Conservation (phyloP, 2,113 vertebrate species). For the Lonchura striata region DNA sequence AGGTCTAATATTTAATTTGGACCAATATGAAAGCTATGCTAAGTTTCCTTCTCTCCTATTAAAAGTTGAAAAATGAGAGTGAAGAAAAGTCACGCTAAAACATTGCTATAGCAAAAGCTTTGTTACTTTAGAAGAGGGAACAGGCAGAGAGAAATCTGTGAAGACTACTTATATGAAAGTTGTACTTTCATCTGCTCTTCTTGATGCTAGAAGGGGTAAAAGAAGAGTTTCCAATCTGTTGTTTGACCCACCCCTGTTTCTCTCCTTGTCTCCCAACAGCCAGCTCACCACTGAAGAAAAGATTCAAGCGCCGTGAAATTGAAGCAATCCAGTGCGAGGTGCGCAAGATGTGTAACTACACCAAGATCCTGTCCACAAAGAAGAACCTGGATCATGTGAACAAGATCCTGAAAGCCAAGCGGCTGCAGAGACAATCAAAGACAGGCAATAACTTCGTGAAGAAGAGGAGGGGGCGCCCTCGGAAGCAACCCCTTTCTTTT, state of each 20-base stretch:
- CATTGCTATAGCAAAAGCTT: not conserved
- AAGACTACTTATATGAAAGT: not conserved
- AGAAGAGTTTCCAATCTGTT: not conserved
- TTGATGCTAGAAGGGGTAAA: rapidly evolving
- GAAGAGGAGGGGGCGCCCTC: conserved; percentile 88
- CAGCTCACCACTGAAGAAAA: conserved; percentile 79
- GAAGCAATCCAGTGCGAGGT: conserved; percentile 95
- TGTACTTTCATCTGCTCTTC: not conserved
- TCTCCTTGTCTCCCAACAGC: conserved; percentile 62
- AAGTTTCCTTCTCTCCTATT: not conserved
- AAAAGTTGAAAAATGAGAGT: not conserved
- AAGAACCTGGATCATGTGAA: conserved; percentile 98
- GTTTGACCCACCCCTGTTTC: not conserved
- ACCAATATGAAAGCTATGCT: not conserved
- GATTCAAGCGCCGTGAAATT: conserved; percentile 87
- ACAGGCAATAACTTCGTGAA: conserved; percentile 99
- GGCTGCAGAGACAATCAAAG: conserved; percentile 98
- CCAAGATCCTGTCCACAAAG: conserved; percentile 90
- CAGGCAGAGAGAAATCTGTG: not conserved
- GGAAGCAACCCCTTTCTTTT: conserved; percentile 85
- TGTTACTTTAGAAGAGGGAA: not conserved
- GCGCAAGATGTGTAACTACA: conserved; percentile 91
- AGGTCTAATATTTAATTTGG: not conserved
- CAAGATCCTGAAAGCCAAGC: conserved; percentile 98
- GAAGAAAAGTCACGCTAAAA: not conserved